Base-by-base conservation (phyloP, 2,888 invertebrate species). In the Eristalinus sepulchralis region DNA sequence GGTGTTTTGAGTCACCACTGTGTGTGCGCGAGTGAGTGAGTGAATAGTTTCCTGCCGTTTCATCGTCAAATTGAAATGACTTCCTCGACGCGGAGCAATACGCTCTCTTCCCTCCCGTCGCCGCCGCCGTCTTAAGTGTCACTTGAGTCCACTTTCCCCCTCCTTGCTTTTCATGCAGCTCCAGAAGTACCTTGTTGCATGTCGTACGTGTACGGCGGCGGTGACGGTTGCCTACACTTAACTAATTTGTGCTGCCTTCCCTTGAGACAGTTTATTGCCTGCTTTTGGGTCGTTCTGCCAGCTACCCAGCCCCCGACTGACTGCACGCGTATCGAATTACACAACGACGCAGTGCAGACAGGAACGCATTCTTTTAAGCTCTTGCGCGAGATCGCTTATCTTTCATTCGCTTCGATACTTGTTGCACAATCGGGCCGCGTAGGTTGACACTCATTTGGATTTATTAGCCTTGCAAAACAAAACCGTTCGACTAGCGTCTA, bases 391-490 rank as follows among this genome's bases (percentile, higher is more conserved):
- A 86, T 83, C 78, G 83, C 78, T 79, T 86, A 86, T 86, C 86
- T 85, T 36, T 71, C 47, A 27, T 27, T 27, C 27, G 27, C 27
- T n/a, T 68, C 86, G 86, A 86, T 86, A 86, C 86, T 86, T 86
- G 86, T 83, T 83, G 86, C 86, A 47, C 47, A 75, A 86, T 86
- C 86, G 83, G 71, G 86, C 83, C 86, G 83, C 71, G 86, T 86
- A 86, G 86, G 86, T 83, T 86, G 86, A 86, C 86, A 86, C 75
- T 86, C 86, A 86, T 82, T 86, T 83, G 83, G 83, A 86, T 86
- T 86, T 86, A 86, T 86, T 86, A 86, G 78, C 70, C 70, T 70
- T 83, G 78, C 86, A 71, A 85, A 85, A 85, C 67, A 82, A 73
- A 81, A 80, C 57, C 67, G 57, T 59, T 47, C 17, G 47, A 17